Conservation (phyloP, 2,113 vertebrate genomes). For the Neomonachus schauinslandi region DNA sequence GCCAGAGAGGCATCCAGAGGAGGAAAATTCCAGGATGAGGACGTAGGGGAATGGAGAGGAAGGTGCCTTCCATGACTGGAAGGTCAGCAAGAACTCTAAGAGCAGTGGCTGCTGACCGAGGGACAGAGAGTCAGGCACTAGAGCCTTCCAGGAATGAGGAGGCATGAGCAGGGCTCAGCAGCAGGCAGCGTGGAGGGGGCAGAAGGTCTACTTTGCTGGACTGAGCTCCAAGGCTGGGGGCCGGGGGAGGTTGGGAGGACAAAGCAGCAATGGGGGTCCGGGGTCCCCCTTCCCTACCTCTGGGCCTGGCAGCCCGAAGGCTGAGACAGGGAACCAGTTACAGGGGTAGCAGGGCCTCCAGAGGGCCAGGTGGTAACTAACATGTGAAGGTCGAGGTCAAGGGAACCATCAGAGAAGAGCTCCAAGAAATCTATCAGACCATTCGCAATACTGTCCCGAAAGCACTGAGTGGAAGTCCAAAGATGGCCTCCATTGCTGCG, state of each 20-base stretch:
- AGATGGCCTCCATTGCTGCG: accelerated
- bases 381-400: not conserved
- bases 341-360: not conserved
- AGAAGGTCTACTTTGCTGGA: not conserved
- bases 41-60: not conserved
- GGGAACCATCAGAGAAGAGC: not conserved
- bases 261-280: not conserved
- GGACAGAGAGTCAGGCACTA: accelerated
- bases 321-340: not conserved
- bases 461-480: accelerated
- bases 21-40: no score
- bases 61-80: not conserved
- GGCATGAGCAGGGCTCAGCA: accelerated
- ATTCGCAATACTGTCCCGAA: not conserved
- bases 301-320: not conserved
- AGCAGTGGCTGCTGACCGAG: not conserved
- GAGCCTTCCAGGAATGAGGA: not conserved
- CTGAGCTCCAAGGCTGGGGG: not conserved
- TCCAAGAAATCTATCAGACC: not conserved
- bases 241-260: not conserved
- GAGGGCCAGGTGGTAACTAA: not conserved
- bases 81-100: not conserved
- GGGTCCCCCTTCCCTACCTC: not conserved
- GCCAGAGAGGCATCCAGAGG: not conserved
- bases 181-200: accelerated